phyloP scores from a whole-genome alignment of 2,797 vertebrate species.

The Potorous gilbertii region DNA sequence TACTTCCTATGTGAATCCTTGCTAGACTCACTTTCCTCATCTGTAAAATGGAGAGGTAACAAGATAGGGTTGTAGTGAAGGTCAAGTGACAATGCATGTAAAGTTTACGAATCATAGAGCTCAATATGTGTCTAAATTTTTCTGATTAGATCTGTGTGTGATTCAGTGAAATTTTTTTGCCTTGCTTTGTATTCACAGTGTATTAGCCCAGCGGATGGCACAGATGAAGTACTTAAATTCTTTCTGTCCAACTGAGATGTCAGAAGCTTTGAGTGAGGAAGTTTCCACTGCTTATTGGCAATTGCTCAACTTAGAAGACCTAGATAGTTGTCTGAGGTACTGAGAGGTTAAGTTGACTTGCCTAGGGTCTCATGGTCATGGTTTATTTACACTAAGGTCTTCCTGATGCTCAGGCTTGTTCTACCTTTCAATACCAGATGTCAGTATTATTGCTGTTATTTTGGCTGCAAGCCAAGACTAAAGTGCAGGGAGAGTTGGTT shows the following conservation, averaged over 20 bases:
- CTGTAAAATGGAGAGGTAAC: neutral
- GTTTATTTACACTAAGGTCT: neutral
- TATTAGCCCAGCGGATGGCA: neutral
- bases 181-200: neutral
- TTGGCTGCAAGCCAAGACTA: neutral
- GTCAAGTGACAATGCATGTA: neutral
- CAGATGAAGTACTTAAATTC: neutral
- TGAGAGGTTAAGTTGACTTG: neutral
- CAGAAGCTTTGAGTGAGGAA: neutral
- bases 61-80: neutral
- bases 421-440: neutral
- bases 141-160: neutral
- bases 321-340: neutral
- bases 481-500: neutral
- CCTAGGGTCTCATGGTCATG: neutral
- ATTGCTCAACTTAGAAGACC: neutral
- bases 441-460: neutral
- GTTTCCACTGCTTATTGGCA: neutral
- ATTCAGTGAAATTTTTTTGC: neutral
- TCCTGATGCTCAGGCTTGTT: neutral
- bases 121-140: neutral
- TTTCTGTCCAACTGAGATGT: fast-evolving
- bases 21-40: neutral
- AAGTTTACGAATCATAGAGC: neutral
- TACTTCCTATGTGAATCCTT: neutral